Evolutionary conservation across 2,113 vertebrate genomes (phyloP), one percentile per base, ranked within the genome.

Genomic region (Leptodactylus fuscus): DNA sequence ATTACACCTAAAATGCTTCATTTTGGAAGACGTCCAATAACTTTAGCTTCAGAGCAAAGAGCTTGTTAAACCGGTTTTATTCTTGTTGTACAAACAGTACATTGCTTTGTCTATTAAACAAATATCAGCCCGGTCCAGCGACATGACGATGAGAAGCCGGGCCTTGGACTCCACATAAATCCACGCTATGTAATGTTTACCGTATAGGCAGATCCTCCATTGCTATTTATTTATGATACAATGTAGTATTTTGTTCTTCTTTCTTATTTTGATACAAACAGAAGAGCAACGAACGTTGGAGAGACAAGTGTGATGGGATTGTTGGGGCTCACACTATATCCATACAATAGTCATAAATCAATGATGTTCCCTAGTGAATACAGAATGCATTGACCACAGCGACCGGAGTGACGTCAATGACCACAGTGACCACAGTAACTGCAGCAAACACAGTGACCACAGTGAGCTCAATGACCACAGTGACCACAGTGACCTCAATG

Each of bases 21-120:
- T 60, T 80, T 60, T 80, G 77, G 53, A 80, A 44, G 77, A 10
- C 24, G 36, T 80, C 77, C 77, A 80, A 62, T 36, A 24, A 44
- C 44, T 58, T 44, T 80, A 62, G 76, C 76, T 55, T 58, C 34
- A 41, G 22, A 80, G 77, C 77, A 4, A 60, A 44, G 27, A 76
- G 55, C 77, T 44, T 58, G 77, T 80, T 80, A 80, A 62, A 58
- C 77, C 77, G 38, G 77, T 80, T 80, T 80, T 80, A 80, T 62
- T 60, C 29, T 27, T 53, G 53, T 18, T 53, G 32, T 80, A 24
- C 62, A 80, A 80, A 62, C 77, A 76, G 44, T 32, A 29, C 24
- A 51, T 13, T 51, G 73, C 46, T 76, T 76, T 49, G 46, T 49
- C 73, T 76, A 49, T 51, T 76, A 76, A 76, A 51, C 44, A 76